A percentile compares a stretch with the other conserved stretches of the same genome.
These are phyloP conservation scores for Brachylomia viminalis DNA, from an alignment of 2,888 invertebrate genomes.

Conservation along the genomic window DNA sequence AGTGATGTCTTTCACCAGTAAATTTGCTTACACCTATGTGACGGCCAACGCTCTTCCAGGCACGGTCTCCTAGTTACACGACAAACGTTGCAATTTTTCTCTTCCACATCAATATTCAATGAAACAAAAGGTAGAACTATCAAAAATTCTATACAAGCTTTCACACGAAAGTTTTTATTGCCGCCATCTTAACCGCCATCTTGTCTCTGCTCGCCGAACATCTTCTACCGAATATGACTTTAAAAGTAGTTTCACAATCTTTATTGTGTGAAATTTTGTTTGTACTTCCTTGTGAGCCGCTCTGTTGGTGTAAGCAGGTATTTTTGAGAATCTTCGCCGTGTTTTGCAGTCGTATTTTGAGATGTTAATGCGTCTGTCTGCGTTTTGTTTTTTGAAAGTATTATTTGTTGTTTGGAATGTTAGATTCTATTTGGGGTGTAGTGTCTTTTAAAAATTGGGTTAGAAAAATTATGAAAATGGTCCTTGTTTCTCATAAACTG, in stretches of 20 bases:
- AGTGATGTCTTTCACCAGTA: neutral
- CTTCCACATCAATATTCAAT: conserved; percentile 29
- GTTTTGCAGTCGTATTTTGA: conserved; percentile 28
- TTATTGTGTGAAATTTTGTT: conserved; percentile 55
- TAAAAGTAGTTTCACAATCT: conserved; percentile 53
- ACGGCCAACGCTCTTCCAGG: neutral
- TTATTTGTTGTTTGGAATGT: neutral
- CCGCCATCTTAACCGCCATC: conserved; percentile 10
- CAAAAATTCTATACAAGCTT: conserved; percentile 34
- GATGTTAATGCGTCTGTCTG: conserved; percentile 16
- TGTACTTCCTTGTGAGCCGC: conserved; percentile 31
- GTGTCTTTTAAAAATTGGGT: neutral
- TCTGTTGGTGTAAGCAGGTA: neutral
- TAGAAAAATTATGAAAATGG: neutral
- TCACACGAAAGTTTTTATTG: conserved; percentile 55
- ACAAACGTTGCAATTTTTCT: neutral
- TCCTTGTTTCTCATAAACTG: neutral
- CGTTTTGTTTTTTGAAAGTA: neutral
- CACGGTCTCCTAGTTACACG: too few species aligned
- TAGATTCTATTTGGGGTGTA: neutral
- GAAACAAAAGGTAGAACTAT: conserved; percentile 15
- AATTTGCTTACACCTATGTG: neutral
- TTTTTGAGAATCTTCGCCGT: neutral
- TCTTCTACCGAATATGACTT: conserved; percentile 50
- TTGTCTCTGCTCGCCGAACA: conserved; percentile 19